Conservation (phyloP, 2,888 invertebrate genomes). For the Microctonus hyperodae region DNA sequence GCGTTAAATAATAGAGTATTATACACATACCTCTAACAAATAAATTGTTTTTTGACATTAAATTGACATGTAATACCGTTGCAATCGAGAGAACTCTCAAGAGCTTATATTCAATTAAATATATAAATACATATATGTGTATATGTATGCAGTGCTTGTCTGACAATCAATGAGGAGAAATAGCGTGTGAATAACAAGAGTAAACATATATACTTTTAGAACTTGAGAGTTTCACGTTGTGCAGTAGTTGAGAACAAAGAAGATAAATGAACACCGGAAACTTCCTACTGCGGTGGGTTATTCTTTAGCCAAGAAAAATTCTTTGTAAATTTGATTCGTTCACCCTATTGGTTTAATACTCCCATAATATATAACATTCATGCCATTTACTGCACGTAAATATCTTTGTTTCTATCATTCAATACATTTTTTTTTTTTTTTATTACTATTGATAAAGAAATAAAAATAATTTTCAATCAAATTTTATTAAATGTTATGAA, state of each 20-base stretch:
- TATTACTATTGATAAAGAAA: not conserved
- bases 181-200: not conserved
- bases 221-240: not conserved
- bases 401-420: no score
- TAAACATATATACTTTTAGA: not conserved
- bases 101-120: not conserved
- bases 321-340: constrained; percentile 32
- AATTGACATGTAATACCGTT: no score
- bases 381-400: no score
- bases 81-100: no score
- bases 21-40: no score
- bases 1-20: no score
- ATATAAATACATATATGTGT: not conserved
- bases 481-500: not conserved
- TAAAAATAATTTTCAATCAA: not conserved
- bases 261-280: constrained; percentile 37
- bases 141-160: not conserved
- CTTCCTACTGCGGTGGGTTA: not conserved
- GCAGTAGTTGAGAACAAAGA: constrained; percentile 3
- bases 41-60: no score
- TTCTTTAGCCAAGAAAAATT: constrained; percentile 25
- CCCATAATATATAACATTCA: no score
- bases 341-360: not conserved
- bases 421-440: not conserved
- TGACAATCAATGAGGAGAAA: not conserved